These are phyloP conservation scores for Pseudomyrmex sp. DNA, from an alignment of 1,140 invertebrate species.

Conservation along the genomic window DNA sequence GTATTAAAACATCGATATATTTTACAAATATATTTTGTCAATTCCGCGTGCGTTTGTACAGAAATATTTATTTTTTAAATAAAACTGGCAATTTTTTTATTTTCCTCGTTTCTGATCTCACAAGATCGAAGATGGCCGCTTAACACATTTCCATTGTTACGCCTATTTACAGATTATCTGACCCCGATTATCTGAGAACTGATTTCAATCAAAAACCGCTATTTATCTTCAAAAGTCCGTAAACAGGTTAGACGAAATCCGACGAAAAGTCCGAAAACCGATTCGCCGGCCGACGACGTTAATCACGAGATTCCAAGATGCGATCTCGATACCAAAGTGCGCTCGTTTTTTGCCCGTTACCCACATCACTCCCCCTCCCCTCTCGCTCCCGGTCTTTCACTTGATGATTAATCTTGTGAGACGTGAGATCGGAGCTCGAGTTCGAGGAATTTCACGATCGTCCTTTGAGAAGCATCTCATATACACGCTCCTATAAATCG, in stretches of 20 bases:
- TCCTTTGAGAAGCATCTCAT: conserved; percentile 41
- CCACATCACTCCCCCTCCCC: no score
- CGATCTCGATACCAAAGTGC: conserved; percentile 31
- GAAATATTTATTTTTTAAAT: no score
- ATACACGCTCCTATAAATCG: no score
- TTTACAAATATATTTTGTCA: no score
- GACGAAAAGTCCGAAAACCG: conserved; percentile 41
- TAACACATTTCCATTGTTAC: no score
- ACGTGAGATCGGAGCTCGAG: conserved; percentile 26
- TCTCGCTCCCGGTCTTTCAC: conserved; percentile 20
- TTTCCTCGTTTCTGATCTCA: no score
- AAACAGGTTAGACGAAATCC: background rate
- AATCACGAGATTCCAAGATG: conserved; percentile 56
- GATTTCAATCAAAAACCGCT: background rate
- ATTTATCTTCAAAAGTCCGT: background rate
- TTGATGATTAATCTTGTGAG: conserved; percentile 56
- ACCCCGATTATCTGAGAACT: no score
- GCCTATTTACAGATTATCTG: no score
- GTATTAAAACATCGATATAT: no score
- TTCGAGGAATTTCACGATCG: conserved; percentile 52
- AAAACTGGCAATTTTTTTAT: no score
- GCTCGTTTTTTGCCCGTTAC: background rate
- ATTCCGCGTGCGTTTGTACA: no score
- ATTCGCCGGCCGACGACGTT: conserved; percentile 42
- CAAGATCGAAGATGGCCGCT: no score